Evolutionary conservation across 2,113 vertebrate genomes (phyloP), one percentile per base, ranked within the genome.

Genomic region (Euleptes europaea): DNA sequence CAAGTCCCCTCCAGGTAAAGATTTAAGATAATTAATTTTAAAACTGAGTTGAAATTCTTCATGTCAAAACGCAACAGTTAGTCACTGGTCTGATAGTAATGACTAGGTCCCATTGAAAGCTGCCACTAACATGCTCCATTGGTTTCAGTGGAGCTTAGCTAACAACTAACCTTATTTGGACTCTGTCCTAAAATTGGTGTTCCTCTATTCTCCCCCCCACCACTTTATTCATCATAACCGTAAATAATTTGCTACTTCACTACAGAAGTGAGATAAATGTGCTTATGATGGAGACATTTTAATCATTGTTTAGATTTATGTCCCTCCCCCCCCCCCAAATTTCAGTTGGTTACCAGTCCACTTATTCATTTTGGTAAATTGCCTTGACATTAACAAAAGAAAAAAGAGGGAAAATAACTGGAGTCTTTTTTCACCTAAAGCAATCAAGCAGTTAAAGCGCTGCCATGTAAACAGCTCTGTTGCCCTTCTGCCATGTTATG

Each of bases 401-500:
- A 72, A 63, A 86, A 69, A 76, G 51, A 89, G 76, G 57, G 77
- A 92, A 85, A 88, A 13, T 84, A 92, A 83, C 44, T 4, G 3
- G 3, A 83, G 38, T 76, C 80, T 91, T 75, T 93, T 94, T 95
- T 89, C 90, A 91, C 93, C 94, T 92, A 87, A 90, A 91, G 90
- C 67, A 93, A 94, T 88, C 90, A 91, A 92, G 84, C 82, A 90
- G 94, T 88, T 94, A 94, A 94, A 84, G 78, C 90, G 70, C 88
- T 90, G 92, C 93, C 94, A 86, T 76, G 77, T 91, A 92, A 95
- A 94, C 89, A 95, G 92, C 90, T 90, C 85, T 2, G 11, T 79
- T 86, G 66, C 91, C 94, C 91, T 93, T 87, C 76, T 84, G 87
- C 93, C 80, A 86, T 84, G 88, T 93, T 92, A 90, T 81, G 57